A percentile compares a stretch with the other conserved stretches of the same genome.
Conservation (phyloP, 2,113 vertebrate species). For the Rhinichthys klamathensis region DNA sequence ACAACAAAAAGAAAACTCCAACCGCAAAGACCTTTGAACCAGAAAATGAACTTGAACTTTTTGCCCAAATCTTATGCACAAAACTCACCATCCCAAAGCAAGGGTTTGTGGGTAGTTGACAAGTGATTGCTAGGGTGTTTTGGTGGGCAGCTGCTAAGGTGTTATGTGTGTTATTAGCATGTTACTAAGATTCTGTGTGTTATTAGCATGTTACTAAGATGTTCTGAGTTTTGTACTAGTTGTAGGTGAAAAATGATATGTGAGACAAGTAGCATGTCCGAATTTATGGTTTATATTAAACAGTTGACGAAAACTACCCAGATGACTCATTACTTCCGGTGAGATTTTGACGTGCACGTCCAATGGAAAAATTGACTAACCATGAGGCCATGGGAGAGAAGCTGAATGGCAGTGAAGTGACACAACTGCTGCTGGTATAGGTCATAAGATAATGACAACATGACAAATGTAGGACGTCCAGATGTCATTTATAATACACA, state of each 20-base stretch:
- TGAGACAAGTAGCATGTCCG: not conserved
- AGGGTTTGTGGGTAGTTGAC: not conserved
- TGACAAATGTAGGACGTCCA: not conserved
- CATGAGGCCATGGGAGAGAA: not conserved
- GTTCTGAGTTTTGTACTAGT: not conserved
- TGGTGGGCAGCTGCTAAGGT: not conserved
- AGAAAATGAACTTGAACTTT: not conserved
- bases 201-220: not conserved
- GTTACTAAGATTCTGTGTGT: not conserved
- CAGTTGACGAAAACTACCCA: not conserved
- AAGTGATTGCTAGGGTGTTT: not conserved
- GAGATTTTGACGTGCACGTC: not conserved
- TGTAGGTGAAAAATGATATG: not conserved
- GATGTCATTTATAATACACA: not conserved
- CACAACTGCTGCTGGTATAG: no score
- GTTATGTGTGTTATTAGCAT: not conserved
- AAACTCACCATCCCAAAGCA: not conserved
- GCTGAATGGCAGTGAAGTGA: no score
- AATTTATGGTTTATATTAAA: not conserved
- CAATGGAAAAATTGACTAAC: not conserved
- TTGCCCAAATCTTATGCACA: not conserved
- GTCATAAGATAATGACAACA: not conserved
- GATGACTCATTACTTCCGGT: not conserved
- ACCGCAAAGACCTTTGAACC: not conserved
- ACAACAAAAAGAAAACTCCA: not conserved